Evolutionary conservation across 2,888 invertebrate genomes (phyloP), one percentile per base, ranked within the genome.

Genomic region (Nebria salina): DNA sequence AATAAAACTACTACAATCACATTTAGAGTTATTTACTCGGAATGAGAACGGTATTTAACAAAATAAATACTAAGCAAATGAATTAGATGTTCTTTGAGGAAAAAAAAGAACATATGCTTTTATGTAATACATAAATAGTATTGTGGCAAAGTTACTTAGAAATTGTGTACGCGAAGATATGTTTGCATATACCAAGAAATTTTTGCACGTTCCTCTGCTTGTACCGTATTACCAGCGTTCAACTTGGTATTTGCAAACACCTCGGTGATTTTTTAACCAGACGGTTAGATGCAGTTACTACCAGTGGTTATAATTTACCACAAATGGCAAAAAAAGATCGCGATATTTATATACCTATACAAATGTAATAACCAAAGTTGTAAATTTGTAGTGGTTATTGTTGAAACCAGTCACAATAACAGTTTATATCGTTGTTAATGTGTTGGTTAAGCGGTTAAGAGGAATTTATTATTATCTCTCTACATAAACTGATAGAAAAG

Each of bases 201-300:
- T 68, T 68, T 25, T 20, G 68, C 68, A 68, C 68, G 26, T 68
- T n/a, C 15, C 15, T 11, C 68, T 68, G 20, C 68, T 68, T 26
- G 20, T 68, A 54, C 54, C 54, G 54, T 54, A 54, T 54, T 54
- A 54, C 54, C 54, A 54, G 7, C 54, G 54, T 13, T 54, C 54
- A 54, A 54, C 54, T 54, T 54, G 54, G 54, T 54, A 54, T 54
- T 54, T 54, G 54, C 54, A 54, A 54, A 54, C 54, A 54, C 54
- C 54, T 54, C 54, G 54, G 7, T 13, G 54, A 54, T 54, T 54
- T 54, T 54, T 54, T 54, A 54, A 54, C 54, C 54, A 54, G 8
- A 54, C 54, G 54, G 54, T 54, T 13, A 54, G 54, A 54, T 54
- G 54, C 54, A 54, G 54, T 54, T 54, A 54, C 54, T 13, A 11